A percentile compares a stretch with the other conserved stretches of the same genome.
phyloP scores from a whole-genome alignment of 2,888 invertebrate species.

The Eristalis tenax region DNA sequence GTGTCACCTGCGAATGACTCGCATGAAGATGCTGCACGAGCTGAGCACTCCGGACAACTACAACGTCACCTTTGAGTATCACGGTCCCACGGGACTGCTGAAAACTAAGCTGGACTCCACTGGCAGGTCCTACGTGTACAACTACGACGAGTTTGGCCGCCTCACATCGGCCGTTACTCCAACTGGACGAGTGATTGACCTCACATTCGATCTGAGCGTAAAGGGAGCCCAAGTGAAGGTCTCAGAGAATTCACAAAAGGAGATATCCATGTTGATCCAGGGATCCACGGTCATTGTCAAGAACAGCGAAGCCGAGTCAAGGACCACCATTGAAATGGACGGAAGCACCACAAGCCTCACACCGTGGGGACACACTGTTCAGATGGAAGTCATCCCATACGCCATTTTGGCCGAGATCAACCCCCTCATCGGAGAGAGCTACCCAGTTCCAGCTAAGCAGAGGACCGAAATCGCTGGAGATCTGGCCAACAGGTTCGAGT shows the following conservation, averaged over 20 bases:
- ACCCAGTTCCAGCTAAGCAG: slow-evolving; percentile 95
- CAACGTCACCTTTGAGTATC: slow-evolving; percentile 96
- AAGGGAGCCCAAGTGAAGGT: slow-evolving; percentile 95
- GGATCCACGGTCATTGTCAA: slow-evolving; percentile 92
- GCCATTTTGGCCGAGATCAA: slow-evolving; percentile 94
- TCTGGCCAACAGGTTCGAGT: slow-evolving; percentile 95
- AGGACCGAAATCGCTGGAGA: slow-evolving; percentile 94
- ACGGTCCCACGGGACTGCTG: slow-evolving; percentile 93
- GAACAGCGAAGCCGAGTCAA: slow-evolving; percentile 91
- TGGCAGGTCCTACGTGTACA: slow-evolving; percentile 94
- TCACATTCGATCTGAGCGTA: slow-evolving; percentile 93
- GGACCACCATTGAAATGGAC: slow-evolving; percentile 90
- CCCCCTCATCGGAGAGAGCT: slow-evolving; percentile 93
- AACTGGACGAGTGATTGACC: slow-evolving; percentile 94
- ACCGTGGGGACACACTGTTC: slow-evolving; percentile 93
- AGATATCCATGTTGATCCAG: slow-evolving; percentile 92
- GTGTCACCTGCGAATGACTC: slow-evolving; percentile 93
- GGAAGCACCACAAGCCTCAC: slow-evolving; percentile 91
- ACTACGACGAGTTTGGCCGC: slow-evolving; percentile 96
- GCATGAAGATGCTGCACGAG: slow-evolving; percentile 95
- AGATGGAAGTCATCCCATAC: slow-evolving; percentile 95
- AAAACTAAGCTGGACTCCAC: slow-evolving; percentile 94
- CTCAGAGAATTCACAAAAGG: slow-evolving; percentile 90
- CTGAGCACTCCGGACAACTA: slow-evolving; percentile 95
- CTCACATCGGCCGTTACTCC: slow-evolving; percentile 95